Conservation (phyloP, 1,140 invertebrate species). For the Lutraria rhynchaena region DNA sequence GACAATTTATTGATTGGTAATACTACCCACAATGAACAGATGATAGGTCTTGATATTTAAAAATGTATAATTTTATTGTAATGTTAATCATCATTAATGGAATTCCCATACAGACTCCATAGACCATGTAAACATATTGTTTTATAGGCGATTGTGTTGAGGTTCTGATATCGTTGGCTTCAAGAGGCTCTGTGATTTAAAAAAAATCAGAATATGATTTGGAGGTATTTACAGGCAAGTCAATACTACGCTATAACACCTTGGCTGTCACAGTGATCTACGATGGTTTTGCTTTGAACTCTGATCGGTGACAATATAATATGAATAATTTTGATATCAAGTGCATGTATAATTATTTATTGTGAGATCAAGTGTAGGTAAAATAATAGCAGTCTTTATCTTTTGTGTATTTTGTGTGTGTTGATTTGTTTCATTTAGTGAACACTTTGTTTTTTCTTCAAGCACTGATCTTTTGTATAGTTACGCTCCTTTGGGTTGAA, state of each 20-base stretch:
- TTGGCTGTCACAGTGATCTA: background rate
- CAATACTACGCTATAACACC: background rate
- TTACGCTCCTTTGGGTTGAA: background rate
- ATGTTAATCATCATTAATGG: too few relatives aligned
- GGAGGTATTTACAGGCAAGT: background rate
- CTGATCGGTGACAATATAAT: background rate
- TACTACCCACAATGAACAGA: too few relatives aligned
- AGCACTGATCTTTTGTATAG: background rate
- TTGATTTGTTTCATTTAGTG: constrained; percentile 22
- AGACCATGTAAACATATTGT: constrained; percentile 51
- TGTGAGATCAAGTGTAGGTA: constrained; percentile 7
- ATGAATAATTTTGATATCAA: constrained; percentile 43
- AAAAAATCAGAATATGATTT: too few relatives aligned
- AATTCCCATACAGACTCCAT: background rate
- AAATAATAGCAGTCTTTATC: constrained; percentile 43
- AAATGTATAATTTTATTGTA: too few relatives aligned
- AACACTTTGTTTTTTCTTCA: constrained; percentile 21
- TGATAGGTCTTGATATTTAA: too few relatives aligned
- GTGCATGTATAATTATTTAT: constrained; percentile 30
- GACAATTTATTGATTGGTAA: too few relatives aligned
- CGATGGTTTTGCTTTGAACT: constrained; percentile 12
- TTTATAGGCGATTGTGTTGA: constrained; percentile 12
- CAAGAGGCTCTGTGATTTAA: too few relatives aligned
- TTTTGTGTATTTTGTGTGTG: constrained; percentile 40
- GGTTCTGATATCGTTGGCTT: too few relatives aligned